Conservation (phyloP, 2,888 invertebrate genomes). For the Steinernema carpocapsae region DNA sequence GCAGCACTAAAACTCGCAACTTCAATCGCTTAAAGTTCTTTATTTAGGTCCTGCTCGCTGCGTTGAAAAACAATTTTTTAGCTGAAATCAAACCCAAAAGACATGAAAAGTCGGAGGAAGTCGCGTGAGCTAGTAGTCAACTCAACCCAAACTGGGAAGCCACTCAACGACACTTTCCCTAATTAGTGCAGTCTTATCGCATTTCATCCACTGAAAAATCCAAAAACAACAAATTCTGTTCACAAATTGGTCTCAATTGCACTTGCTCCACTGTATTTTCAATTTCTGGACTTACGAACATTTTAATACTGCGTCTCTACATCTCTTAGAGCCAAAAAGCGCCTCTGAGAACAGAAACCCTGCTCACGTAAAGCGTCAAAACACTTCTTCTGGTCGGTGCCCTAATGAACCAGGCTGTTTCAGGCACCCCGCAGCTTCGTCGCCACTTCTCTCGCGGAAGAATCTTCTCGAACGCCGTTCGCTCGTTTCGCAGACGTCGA, state of each 20-base stretch:
- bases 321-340: not conserved
- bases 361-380: not conserved
- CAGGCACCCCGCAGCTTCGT: not conserved
- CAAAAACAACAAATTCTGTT: not conserved
- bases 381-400: not conserved
- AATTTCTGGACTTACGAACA: not conserved
- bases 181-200: constrained; percentile 3
- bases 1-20: too few species aligned
- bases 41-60: too few species aligned
- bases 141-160: not conserved
- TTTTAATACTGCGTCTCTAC: not conserved
- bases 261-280: not conserved
- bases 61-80: not conserved
- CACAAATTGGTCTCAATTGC: not conserved
- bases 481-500: constrained; percentile 4
- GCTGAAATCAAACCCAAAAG: not conserved
- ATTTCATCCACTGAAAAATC: not conserved
- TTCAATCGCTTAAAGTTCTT: too few species aligned
- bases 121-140: not conserved
- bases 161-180: constrained; percentile 3
- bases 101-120: not conserved
- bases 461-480: not conserved
- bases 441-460: too few species aligned
- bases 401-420: constrained; percentile 30
- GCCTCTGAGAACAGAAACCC: not conserved